Conservation (phyloP, 1,140 invertebrate species). For the Drosophila azteca region DNA sequence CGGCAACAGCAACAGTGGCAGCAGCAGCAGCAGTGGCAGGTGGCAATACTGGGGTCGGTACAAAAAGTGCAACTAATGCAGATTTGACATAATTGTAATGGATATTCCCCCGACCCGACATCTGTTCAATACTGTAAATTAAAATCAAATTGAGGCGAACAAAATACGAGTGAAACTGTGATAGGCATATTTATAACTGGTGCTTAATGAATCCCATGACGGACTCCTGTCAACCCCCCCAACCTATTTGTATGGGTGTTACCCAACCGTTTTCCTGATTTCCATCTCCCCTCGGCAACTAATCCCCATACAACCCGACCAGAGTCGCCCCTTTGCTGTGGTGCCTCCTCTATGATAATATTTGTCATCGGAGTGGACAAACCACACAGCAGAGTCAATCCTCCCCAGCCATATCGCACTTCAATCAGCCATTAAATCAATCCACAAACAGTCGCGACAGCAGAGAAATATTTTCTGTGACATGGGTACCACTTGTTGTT, state of each 20-base stretch:
- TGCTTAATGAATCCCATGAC: not conserved
- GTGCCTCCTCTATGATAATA: constrained; percentile 42
- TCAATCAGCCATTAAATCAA: constrained; percentile 54
- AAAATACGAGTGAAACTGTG: not conserved
- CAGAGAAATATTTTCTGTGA: constrained; percentile 33
- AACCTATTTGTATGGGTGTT: constrained; percentile 28
- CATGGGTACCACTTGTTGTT: constrained; percentile 6
- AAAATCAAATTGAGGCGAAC: constrained; percentile 49
- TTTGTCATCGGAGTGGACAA: constrained; percentile 53
- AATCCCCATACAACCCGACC: constrained; percentile 7
- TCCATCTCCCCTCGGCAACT: not conserved
- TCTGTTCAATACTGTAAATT: constrained; percentile 51
- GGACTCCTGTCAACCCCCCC: constrained; percentile 3
- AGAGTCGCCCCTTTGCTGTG: not conserved
- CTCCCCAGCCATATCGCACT: constrained; percentile 28
- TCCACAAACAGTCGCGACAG: constrained; percentile 49
- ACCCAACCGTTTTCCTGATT: constrained; percentile 1
- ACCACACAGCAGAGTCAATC: constrained; percentile 29
- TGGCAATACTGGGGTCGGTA: no score
- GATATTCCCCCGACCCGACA: constrained; percentile 24
- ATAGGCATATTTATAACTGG: constrained; percentile 48
- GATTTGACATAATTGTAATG: constrained; percentile 68
- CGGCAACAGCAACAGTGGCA: no score
- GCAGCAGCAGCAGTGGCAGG: not conserved
- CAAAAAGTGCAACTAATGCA: constrained; percentile 38